Conservation (phyloP, 2,888 invertebrate genomes). For the Nemoura dubitans region DNA sequence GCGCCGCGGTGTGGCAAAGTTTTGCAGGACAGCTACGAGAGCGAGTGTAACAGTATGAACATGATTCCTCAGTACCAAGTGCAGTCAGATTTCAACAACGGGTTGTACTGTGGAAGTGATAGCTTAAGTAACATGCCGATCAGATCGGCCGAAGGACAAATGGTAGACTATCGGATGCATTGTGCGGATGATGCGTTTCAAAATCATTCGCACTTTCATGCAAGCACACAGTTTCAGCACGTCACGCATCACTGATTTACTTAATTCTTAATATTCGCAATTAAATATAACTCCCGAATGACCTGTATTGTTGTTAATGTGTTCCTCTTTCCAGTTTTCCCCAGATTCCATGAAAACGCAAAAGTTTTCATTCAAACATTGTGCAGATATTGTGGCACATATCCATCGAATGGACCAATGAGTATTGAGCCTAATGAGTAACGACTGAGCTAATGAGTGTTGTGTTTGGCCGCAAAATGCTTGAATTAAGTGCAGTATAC, state of each 20-base stretch:
- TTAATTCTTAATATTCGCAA: neutral
- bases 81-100: constrained; percentile 3
- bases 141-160: constrained; percentile 13
- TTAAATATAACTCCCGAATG: neutral
- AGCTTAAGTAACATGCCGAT: neutral
- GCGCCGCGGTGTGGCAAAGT: neutral
- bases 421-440: too few relatives aligned
- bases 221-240: constrained; percentile 31
- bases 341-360: too few relatives aligned
- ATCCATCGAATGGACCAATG: too few relatives aligned
- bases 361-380: too few relatives aligned
- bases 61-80: constrained; percentile 13
- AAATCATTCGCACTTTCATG: constrained; percentile 22
- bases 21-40: neutral
- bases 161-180: constrained; percentile 36
- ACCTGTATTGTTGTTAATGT: neutral
- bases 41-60: neutral
- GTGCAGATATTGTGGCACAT: too few relatives aligned
- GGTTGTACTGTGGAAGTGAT: neutral
- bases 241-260: constrained; percentile 33
- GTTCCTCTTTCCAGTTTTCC: neutral
- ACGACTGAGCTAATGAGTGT: too few relatives aligned
- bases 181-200: constrained; percentile 39
- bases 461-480: too few relatives aligned
- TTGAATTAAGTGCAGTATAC: too few relatives aligned